Base-by-base conservation (phyloP, 2,797 vertebrate species). In the Ataeniobius toweri region DNA sequence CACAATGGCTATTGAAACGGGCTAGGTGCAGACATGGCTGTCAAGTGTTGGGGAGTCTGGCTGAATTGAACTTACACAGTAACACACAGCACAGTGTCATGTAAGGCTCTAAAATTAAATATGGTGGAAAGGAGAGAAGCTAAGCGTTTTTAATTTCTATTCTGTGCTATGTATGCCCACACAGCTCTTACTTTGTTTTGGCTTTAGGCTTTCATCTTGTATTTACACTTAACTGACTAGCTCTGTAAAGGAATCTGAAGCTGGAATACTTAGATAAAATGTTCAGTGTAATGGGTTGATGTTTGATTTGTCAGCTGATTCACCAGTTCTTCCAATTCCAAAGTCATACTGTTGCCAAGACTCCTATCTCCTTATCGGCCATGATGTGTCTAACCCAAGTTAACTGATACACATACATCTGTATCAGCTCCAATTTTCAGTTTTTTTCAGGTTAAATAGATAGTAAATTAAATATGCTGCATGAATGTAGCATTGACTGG, bases 1-100 rank as follows among this genome's bases (percentile, higher is more conserved):
- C 89, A 94, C 92, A 94, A 92, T 84, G 83, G 83, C 91, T 89
- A 86, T 91, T 91, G 88, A 93, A 91, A 94, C 81, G 86, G 90
- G 85, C 87, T 71, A 82, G 83, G 83, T 83, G 89, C 83, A 87
- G 87, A 88, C 87, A 76, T 79, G 80, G 68, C 83, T 86, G 86
- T 77, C 1, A 76, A 89, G 80, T 88, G 84, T 82, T 81, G 84
- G 24, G 24, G 80, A 80, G 80, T 88, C 81, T 83, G 71, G 79
- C 84, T 89, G 80, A 84, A 78, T 77, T 68, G 63, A 80, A 83
- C 77, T 73, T 61, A 85, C 41, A 78, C 36, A 71, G 41, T 67
- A 28, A 74, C 41, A 41, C 1, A 59, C 58, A 46, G 24, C 70
- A 76, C 51, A 73, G 28, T 73, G n/a, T 55, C 73, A 73, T 50